A percentile compares a stretch with the other conserved stretches of the same genome.
Evolutionary conservation across 2,888 invertebrate species (phyloP).

Genomic region (Brenthis ino): DNA sequence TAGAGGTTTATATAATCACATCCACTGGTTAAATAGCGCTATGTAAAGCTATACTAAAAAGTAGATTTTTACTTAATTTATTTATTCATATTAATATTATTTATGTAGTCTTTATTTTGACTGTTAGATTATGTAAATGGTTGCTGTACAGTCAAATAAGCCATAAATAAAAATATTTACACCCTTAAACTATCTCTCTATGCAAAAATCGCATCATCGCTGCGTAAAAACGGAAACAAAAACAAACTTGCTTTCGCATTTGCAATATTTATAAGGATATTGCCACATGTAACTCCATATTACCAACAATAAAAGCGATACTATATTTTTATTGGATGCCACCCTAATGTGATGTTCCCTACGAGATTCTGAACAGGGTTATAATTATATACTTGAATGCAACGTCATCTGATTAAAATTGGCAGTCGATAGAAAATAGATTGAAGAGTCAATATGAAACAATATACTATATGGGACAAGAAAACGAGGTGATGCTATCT

Average conservation of each 20-base stretch:
- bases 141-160: no score
- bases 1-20: constrained; percentile 57
- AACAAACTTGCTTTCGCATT: no score
- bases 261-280: no score
- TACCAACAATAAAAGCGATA: no score
- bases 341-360: constrained; percentile 73
- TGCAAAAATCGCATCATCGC: no score
- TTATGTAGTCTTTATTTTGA: no score
- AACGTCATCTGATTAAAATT: constrained; percentile 80
- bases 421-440: constrained; percentile 61
- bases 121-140: no score
- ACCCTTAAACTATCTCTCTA: no score
- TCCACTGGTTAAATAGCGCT: constrained; percentile 15
- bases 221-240: no score
- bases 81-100: no score
- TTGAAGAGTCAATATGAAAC: constrained; percentile 47
- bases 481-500: constrained; percentile 41
- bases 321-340: neutral
- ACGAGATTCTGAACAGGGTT: constrained; percentile 68
- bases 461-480: constrained; percentile 33
- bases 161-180: no score
- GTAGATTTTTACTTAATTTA: neutral
- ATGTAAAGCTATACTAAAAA: neutral
- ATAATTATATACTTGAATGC: constrained; percentile 78
- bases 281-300: no score